Evolutionary conservation across 1,140 invertebrate species (phyloP).

Genomic region (Bathynomus jamesi): DNA sequence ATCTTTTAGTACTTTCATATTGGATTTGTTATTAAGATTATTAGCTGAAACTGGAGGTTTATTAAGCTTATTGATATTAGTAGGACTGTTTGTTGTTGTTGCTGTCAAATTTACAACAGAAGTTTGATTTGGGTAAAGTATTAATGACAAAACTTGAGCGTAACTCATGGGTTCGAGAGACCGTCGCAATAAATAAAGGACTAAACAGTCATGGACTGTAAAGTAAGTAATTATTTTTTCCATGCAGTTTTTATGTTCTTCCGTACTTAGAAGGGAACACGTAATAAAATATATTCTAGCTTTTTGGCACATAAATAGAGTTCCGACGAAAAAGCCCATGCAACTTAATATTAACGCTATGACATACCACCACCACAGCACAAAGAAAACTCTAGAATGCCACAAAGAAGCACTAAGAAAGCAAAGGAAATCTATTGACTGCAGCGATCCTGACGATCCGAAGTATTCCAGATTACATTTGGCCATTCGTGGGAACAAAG

Average conservation of each 20-base stretch:
- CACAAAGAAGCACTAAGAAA: not conserved
- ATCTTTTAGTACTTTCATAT: too few species aligned
- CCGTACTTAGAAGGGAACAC: not conserved
- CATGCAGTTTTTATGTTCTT: not conserved
- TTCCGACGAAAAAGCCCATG: not conserved
- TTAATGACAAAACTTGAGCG: not conserved
- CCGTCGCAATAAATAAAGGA: not conserved
- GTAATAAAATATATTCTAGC: not conserved
- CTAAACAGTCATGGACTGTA: not conserved
- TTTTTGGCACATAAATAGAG: not conserved
- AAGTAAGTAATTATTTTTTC: not conserved
- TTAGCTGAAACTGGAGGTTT: too few species aligned
- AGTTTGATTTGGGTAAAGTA: too few species aligned
- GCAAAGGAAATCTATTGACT: not conserved
- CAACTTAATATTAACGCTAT: not conserved
- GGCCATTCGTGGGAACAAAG: not conserved
- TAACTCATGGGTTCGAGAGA: not conserved
- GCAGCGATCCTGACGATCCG: not conserved
- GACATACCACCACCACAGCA: not conserved
- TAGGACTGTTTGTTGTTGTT: too few species aligned
- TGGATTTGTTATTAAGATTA: too few species aligned
- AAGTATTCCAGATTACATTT: not conserved
- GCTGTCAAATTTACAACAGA: too few species aligned
- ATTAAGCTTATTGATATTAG: too few species aligned
- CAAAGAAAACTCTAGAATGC: not conserved